phyloP scores from a whole-genome alignment of 2,113 vertebrate species.

The Himantopus leucocephalus region DNA sequence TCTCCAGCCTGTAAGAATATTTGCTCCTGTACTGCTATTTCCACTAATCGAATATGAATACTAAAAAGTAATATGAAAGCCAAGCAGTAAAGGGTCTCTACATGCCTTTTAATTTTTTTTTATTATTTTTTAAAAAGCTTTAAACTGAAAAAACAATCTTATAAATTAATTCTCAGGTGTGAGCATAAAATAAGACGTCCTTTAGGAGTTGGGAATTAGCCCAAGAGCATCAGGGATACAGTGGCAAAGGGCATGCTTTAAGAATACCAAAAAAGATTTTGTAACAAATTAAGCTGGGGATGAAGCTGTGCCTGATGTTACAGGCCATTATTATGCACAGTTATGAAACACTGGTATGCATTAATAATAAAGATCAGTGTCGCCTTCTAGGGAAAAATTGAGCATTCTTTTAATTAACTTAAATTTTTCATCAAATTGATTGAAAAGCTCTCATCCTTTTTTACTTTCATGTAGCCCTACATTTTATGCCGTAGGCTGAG shows the following conservation, averaged over 20 bases:
- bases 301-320: slow-evolving; percentile 71
- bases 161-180: slow-evolving; percentile 80
- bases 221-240: slow-evolving; percentile 59
- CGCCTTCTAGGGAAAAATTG: slow-evolving; percentile 77
- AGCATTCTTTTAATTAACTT: slow-evolving; percentile 85
- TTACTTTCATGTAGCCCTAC: slow-evolving; percentile 73
- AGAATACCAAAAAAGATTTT: slow-evolving; percentile 78
- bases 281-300: slow-evolving; percentile 77
- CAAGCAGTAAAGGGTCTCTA: slow-evolving; percentile 15
- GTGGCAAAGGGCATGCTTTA: slow-evolving; percentile 73
- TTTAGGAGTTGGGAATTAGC: slow-evolving; percentile 69
- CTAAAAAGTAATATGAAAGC: slow-evolving; percentile 21
- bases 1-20: neutral
- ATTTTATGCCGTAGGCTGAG: slow-evolving; percentile 64
- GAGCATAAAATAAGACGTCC: slow-evolving; percentile 58
- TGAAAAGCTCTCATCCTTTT: slow-evolving; percentile 79
- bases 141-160: slow-evolving; percentile 70
- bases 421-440: slow-evolving; percentile 82
- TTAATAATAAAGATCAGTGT: slow-evolving; percentile 84
- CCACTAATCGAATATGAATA: slow-evolving; percentile 36
- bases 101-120: slow-evolving; percentile 2
- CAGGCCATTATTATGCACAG: slow-evolving; percentile 75
- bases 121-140: slow-evolving; percentile 33
- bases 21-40: slow-evolving; percentile 1
- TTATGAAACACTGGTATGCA: slow-evolving; percentile 74